Percentiles rank a stretch among this genome's conserved stretches.
phyloP scores from a whole-genome alignment of 2,888 invertebrate genomes.

The Hemistola chrysoprasaria region DNA sequence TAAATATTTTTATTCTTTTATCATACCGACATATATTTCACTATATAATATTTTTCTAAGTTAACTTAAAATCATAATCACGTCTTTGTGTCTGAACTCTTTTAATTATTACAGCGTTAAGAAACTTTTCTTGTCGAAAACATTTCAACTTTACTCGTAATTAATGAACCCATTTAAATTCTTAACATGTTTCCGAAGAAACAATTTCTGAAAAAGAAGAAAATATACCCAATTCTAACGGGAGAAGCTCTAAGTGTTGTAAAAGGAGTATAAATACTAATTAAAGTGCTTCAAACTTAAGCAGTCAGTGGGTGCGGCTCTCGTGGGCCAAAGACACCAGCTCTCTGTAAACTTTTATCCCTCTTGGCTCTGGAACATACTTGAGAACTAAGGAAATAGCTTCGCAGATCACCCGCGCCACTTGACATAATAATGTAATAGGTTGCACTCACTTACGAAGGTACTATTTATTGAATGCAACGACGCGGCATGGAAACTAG shows the following conservation, averaged over 20 bases:
- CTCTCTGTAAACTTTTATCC: constrained; percentile 57
- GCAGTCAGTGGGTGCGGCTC: constrained; percentile 46
- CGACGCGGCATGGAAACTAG: constrained; percentile 33
- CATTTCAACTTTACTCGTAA: constrained; percentile 11
- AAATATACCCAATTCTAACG: constrained; percentile 31
- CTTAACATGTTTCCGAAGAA: constrained; percentile 14
- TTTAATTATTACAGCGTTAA: constrained; percentile 19
- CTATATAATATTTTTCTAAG: too few relatives aligned
- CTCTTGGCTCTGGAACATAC: constrained; percentile 39
- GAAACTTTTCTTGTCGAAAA: constrained; percentile 9
- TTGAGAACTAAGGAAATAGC: constrained; percentile 43
- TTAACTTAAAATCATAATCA: constrained; percentile 19
- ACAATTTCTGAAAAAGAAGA: constrained; percentile 8
- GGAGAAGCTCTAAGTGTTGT: constrained; percentile 36
- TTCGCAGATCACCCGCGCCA: constrained; percentile 25
- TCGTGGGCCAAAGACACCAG: constrained; percentile 37
- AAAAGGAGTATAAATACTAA: constrained; percentile 53
- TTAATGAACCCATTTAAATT: constrained; percentile 17
- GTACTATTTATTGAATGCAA: too few relatives aligned
- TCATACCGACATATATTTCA: too few relatives aligned
- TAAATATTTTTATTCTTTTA: neutral
- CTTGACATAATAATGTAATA: constrained; percentile 37
- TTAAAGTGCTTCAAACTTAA: constrained; percentile 62
- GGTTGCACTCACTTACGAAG: constrained; percentile 22
- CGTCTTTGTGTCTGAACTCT: constrained; percentile 10